Evolutionary conservation across 2,113 vertebrate species (phyloP), one percentile per base, ranked within the genome.

Genomic region (Piliocolobus tephrosceles): DNA sequence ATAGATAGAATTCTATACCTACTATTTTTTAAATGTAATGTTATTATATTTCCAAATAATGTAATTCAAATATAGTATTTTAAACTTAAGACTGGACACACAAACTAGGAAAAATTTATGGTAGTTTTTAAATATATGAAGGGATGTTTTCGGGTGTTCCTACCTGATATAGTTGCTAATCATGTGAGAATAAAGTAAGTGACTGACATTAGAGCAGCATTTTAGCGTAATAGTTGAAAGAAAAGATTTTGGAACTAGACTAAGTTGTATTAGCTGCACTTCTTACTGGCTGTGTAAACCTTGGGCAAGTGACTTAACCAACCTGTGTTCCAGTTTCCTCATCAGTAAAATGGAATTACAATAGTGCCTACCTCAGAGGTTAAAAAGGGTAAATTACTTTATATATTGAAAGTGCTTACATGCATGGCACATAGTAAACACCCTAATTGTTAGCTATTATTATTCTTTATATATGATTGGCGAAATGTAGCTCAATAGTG

Each of bases 401-500:
- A 32, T 61, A 0, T 76, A 58, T 66, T 90, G 10, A 43, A 32
- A 78, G 25, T 22, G 50, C 32, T 79, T 35, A 17, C 10, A 23
- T 52, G 30, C 45, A 32, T 47, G 78, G 17, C 43, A 66, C 64
- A 4, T 25, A 6, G 8, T 64, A 58, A 58, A 70, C 73, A 47
- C 35, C 55, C 55, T 72, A 81, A 50, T 55, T 61, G 52, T 83
- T 87, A 66, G 27, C 43, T 35, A 0, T 22, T 50, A 14, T 30
- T 61, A 16, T 89, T 93, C 58, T 96, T 88, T 45, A 55, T 23
- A 2, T 45, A 43, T 81, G 32, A 79, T 52, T 90, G 25, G 76
- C 82, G 83, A 98, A 95, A 92, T 89, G 66, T 78, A 96, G 93
- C 98, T 98, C 97, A 97, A 80, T 94, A 97, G 0, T 98, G 98